Evolutionary conservation across 2,113 vertebrate species (phyloP), one percentile per base, ranked within the genome.

Genomic region (Phalacrocorax brasilianus): DNA sequence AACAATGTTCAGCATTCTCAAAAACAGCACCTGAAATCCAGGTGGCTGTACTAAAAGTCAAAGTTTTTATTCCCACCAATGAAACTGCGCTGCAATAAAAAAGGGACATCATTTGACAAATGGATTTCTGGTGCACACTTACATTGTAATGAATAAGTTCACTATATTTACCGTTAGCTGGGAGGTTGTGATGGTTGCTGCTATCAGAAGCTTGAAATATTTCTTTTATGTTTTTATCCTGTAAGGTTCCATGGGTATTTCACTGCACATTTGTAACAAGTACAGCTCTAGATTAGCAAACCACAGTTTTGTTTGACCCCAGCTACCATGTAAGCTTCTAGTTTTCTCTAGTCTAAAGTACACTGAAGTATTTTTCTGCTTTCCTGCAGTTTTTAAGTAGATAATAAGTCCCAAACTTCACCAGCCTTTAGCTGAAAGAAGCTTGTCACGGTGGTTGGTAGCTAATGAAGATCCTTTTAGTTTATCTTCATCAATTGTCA

Each of bases 401-500:
- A 98, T 98, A 98, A 98, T 98, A 98, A 98, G 98, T 98, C 95
- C 97, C 97, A 97, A 98, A 99, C 98, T 98, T 98, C 97, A 96
- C 98, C 98, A 98, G 98, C 94, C 97, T 98, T 97, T 95, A 91
- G 87, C 97, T 98, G 98, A 98, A 98, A 98, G 98, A 98, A 97
- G 98, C 98, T 98, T 98, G 98, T 98, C 98, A 98, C 98, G 97
- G 98, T 98, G 98, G 98, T 98, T 99, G 98, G 98, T 98, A 99
- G 97, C 98, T 99, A 98, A 99, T 99, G 98, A 99, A 99, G 98
- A 98, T 98, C 98, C 98, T 98, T 99, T 99, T 99, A 98, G 98
- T 99, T 99, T 98, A 99, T 99, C 99, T 99, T 99, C 98, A 98
- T 99, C 99, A 99, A 99, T 99, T 99, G 99, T 99, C 99, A 99